Evolutionary conservation across 1,140 invertebrate genomes (phyloP), one percentile per base, ranked within the genome.

Genomic region (Drosophila rhopaloa): DNA sequence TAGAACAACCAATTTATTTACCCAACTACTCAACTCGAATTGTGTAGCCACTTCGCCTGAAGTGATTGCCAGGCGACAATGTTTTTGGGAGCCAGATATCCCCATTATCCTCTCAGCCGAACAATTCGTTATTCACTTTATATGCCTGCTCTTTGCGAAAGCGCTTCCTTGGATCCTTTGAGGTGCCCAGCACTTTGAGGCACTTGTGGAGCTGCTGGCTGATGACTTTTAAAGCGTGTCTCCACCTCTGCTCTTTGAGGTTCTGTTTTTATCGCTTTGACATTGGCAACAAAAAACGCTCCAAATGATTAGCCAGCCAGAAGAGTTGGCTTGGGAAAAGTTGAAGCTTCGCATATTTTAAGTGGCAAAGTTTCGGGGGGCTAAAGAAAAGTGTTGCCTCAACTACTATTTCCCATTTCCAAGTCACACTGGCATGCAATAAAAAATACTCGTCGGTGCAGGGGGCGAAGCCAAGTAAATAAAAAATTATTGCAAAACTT

Each of bases 401-500:
- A 60, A 66, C 78, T 76, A 79, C 65, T 76, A 82, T 86, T 86
- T 76, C 74, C 82, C 74, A 66, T 84, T 84, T 74, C 43, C 51
- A 81, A 78, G 53, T 53, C 76, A 47, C 82, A 61, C 63, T 66
- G 37, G 47, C 62, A 60, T 56, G 83, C 83, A 88, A 86, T 88
- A 83, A 86, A 83, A 82, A 82, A 79, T 67, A 82, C 66, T 60
- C 40, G 48, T 59, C 19, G 51, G 9, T 48, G 43, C 46, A 35
- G 40, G 16, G 56, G 51, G 24, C 63, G 40, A 65, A 62, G 60
- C 47, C 83, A 73, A 86, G 83, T 86, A 86, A 86, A 86, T 86
- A 86, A 88, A 86, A 86, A 86, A 86, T 88, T 86, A 86, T 86
- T 86, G 83, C 83, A 79, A 83, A 86, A 86, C 76, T 86, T 86